Percentiles rank a stretch among this genome's conserved stretches.
Evolutionary conservation across 1,140 invertebrate species (phyloP).

Genomic region (Drosophila pseudoananassae): DNA sequence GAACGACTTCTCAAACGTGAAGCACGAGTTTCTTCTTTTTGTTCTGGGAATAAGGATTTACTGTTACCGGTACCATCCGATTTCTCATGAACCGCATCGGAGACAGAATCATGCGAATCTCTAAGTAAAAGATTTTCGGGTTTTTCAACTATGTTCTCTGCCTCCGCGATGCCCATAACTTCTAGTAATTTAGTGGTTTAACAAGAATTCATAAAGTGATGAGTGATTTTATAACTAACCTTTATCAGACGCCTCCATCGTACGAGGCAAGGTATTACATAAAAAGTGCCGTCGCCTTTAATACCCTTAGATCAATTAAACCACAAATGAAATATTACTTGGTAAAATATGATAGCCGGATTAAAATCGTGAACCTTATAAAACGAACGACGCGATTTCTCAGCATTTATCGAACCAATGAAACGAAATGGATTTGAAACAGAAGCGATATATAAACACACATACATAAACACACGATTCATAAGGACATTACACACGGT

Average conservation of each 20-base stretch:
- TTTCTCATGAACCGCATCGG: neutral
- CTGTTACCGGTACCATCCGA: neutral
- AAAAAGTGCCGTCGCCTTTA: neutral
- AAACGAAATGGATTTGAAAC: conserved; percentile 18
- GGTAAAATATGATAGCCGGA: neutral
- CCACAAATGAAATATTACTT: neutral
- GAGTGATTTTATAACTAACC: conserved; percentile 20
- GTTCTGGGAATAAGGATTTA: neutral
- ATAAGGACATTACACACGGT: conserved; percentile 18
- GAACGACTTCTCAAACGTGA: conserved; percentile 16
- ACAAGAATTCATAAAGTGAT: neutral
- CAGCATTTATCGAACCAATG: conserved; percentile 12
- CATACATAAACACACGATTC: conserved; percentile 10
- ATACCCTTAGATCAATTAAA: neutral
- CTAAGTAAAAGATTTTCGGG: neutral
- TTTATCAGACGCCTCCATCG: conserved; percentile 22
- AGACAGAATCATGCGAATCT: neutral
- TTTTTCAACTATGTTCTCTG: conserved; percentile 4
- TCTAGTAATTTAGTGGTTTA: conserved; percentile 16
- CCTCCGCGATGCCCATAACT: conserved; percentile 1
- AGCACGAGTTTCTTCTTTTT: neutral
- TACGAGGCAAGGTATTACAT: neutral
- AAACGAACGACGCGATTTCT: conserved; percentile 27
- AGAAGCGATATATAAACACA: conserved; percentile 2
- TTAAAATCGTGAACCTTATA: conserved; percentile 11